phyloP scores from a whole-genome alignment of 2,113 vertebrate genomes.

The Xenotilapia leptura region DNA sequence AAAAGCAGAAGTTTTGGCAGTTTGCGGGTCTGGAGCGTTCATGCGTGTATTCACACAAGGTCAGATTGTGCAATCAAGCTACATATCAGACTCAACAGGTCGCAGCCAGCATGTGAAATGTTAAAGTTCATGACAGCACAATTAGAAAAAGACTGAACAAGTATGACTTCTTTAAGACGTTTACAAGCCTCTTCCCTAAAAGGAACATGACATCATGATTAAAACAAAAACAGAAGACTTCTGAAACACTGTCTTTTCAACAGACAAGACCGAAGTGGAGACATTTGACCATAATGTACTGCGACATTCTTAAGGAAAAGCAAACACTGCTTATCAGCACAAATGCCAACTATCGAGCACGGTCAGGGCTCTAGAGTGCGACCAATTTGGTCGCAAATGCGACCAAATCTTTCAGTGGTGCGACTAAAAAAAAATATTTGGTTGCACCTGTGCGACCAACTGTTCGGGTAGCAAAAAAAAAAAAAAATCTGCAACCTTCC shows the following conservation, averaged over 20 bases:
- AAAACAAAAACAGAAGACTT: not conserved
- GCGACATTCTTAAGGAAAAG: not conserved
- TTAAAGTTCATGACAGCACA: not conserved
- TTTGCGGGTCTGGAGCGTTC: not conserved
- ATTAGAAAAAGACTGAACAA: not conserved
- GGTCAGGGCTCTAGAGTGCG: no score
- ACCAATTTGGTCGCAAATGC: no score
- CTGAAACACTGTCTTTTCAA: not conserved
- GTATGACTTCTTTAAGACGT: rapidly evolving
- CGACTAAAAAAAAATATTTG: no score
- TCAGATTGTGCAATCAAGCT: not conserved
- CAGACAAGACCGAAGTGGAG: not conserved
- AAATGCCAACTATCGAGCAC: not conserved
- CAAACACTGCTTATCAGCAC: not conserved
- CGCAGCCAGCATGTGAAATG: not conserved
- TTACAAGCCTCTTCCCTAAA: not conserved
- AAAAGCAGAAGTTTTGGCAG: not conserved
- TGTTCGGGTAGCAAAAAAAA: no score
- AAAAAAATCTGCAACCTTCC: no score
- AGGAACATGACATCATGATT: not conserved
- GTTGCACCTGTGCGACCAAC: no score
- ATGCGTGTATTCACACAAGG: not conserved
- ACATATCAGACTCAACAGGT: not conserved
- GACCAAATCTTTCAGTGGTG: no score
- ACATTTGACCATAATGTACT: not conserved